Evolutionary conservation across 2,797 vertebrate species (phyloP), one percentile per base, ranked within the genome.

Genomic region (Hypotaenidia philippensis): DNA sequence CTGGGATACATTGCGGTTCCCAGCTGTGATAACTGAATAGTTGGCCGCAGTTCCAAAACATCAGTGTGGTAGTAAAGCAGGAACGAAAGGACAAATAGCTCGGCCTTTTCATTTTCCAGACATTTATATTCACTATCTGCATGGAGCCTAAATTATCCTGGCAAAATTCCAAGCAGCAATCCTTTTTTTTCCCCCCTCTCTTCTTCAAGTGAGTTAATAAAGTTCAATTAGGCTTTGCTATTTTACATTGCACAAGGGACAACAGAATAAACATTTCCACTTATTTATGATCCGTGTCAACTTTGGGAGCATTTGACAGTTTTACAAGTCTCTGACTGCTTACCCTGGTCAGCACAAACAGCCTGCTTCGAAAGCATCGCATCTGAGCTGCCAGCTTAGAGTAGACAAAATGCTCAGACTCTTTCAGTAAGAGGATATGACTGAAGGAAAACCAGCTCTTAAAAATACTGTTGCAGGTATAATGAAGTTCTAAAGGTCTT

Each of bases 1-100:
- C 71, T 70, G 89, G 60, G 82, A 53, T 91, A 87, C 20, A n/a
- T 53, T 79, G 78, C 93, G 66, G 55, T 72, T 96, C 93, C 87
- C 94, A 92, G 87, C 89, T 93, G 87, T 79, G 81, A 56, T 87
- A 94, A 66, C 87, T 70, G 60, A 95, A 70, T 71, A 83, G 71
- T 44, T 91, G 94, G 89, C 81, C 80, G 75, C 3, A 3, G 49
- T 94, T 96, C 84, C 71, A 80, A 84, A 93, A 49, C 64, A 87
- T 81, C 71, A 90, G 75, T 49, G 15, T 66, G 74, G 68, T 27
- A 76, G 77, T 82, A 76, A 95, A 95, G 70, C 36, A 82, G 64
- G 83, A 93, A 90, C 6, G 45, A 90, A 92, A 92, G 83, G 79
- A 70, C 94, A 94, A 95, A 83, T 94, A 93, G 50, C 61, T 84